A percentile compares a stretch with the other conserved stretches of the same genome.
Conservation (phyloP, 2,888 invertebrate genomes). For the Candidula unifasciata region DNA sequence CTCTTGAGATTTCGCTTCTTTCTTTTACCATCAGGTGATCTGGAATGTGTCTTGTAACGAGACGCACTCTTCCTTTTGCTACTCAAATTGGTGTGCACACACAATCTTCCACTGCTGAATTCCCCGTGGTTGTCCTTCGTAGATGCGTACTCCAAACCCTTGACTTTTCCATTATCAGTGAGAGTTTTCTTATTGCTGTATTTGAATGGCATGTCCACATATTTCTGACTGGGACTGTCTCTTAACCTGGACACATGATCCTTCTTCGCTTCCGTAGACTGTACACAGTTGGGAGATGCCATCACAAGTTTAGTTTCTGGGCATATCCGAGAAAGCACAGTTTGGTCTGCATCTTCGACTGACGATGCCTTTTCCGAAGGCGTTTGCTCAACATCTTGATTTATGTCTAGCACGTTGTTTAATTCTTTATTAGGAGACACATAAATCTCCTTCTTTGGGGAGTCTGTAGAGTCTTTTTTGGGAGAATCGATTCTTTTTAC, state of each 20-base stretch:
- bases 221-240: neutral
- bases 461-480: neutral
- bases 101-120: neutral
- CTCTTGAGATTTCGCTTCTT: neutral
- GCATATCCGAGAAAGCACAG: too few relatives aligned
- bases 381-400: neutral
- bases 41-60: neutral
- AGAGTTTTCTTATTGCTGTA: neutral
- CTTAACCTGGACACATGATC: neutral
- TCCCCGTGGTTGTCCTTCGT: neutral
- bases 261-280: too few relatives aligned
- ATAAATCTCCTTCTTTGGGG: neutral
- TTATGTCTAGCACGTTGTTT: neutral
- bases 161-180: neutral
- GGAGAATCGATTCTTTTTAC: neutral
- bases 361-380: too few relatives aligned
- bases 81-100: too few relatives aligned
- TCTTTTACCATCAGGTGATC: constrained; percentile 18
- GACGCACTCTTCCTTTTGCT: neutral
- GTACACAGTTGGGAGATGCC: too few relatives aligned
- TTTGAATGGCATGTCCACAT: neutral
- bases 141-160: neutral
- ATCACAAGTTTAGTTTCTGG: too few relatives aligned
- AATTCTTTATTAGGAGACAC: neutral
- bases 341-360: too few relatives aligned